Base-by-base conservation (phyloP, 30 jellyfish, hydroid and myxozoan species). In the Hydractinia echinata region DNA sequence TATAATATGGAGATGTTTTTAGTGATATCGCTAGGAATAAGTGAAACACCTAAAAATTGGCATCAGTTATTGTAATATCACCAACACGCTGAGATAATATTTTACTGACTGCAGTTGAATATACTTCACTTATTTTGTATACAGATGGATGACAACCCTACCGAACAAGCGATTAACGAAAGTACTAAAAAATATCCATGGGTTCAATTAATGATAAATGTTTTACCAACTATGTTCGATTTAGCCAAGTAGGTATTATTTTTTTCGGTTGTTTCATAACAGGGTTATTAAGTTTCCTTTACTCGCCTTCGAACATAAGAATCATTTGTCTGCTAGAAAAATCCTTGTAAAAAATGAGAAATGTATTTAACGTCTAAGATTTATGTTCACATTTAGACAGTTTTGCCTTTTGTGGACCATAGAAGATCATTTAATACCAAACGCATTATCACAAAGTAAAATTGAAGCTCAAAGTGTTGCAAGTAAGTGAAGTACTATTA, bases 391-490 rank as follows among this genome's bases (percentile, higher is more conserved):
- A 16, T 20, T 15, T 71, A 77, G 85, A 54, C 85, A 77, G 39
- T 77, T 54, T 55, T 77, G 85, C 78, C 18, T 77, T 6, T 5
- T 77, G 79, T 77, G 85, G 85, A 77, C 56, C 53, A 48, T 77
- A 76, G 50, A 77, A 77, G 82, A 77, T 16, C 51, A 77, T 5
- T 54, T 74, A 8, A 44, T 67, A 51, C 48, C 83, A 74, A 49
- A 49, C 67, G 68, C 13, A 5, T 51, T 74, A 44, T 44, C 51
- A n/a, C 62, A 49, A n/a, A 49, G 83, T 50, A 50, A 7, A 11
- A 9, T 44, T n/a, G 83, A 74, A 50, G 21, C 62, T 67, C 66
- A 54, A 49, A n/a, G 68, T 10, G 68, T 18, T 66, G 76, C 48
- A 19, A 66, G 76, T 66, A 13, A 66, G 76, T 66, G 4, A 66